phyloP scores from a whole-genome alignment of 2,888 invertebrate genomes.

The Sesia bembeciformis region DNA sequence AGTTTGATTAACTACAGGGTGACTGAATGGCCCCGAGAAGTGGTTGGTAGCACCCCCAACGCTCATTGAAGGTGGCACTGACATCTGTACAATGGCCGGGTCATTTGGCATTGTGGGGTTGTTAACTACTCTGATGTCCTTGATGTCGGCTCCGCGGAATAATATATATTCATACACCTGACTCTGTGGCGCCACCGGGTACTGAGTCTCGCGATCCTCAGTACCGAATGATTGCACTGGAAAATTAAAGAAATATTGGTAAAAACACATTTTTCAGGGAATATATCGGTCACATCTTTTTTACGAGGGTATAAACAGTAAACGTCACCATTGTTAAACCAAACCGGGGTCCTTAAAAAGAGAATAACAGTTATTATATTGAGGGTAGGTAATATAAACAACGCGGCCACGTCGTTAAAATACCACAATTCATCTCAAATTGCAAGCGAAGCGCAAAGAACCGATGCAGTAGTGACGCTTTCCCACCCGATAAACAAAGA shows the following conservation, averaged over 20 bases:
- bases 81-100: constrained; percentile 97
- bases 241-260: constrained; percentile 28
- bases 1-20: constrained; percentile 80
- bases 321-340: constrained; percentile 67
- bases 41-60: constrained; percentile 76
- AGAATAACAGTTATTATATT: constrained; percentile 20
- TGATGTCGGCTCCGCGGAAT: constrained; percentile 98
- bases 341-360: constrained; percentile 38
- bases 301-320: constrained; percentile 8
- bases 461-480: constrained; percentile 19
- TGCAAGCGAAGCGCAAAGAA: constrained; percentile 3
- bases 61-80: constrained; percentile 82
- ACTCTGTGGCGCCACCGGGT: constrained; percentile 96
- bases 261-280: constrained; percentile 9
- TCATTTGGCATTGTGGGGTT: constrained; percentile 93
- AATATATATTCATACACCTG: constrained; percentile 99
- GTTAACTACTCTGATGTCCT: constrained; percentile 97
- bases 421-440: neutral
- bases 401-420: constrained; percentile 20
- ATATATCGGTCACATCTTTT: no score
- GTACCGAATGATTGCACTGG: constrained; percentile 99
- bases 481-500: constrained; percentile 49
- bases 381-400: constrained; percentile 51
- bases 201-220: constrained; percentile 96
- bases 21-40: constrained; percentile 77